phyloP scores from a whole-genome alignment of 2,888 invertebrate genomes.

The Poecilobothrus nobilitatus region DNA sequence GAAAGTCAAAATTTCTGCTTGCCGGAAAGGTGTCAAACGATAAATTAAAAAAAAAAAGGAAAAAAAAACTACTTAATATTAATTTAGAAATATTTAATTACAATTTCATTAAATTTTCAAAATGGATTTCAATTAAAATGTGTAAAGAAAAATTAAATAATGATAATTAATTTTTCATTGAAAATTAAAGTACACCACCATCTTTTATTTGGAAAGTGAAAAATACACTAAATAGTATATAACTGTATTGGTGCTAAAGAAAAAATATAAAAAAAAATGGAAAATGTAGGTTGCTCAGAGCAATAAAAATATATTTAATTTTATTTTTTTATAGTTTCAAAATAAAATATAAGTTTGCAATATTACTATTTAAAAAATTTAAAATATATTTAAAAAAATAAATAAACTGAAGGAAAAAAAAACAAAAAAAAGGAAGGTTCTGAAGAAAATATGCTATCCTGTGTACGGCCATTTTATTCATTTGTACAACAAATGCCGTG shows the following conservation, averaged over 20 bases:
- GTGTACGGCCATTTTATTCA: slow-evolving; percentile 4
- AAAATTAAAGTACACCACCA: neutral
- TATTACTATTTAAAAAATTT: too few species aligned
- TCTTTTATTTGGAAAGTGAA: slow-evolving; percentile 1
- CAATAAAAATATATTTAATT: neutral
- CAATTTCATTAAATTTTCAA: too few species aligned
- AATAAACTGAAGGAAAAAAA: too few species aligned
- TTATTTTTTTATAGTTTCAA: too few species aligned
- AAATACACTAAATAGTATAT: neutral
- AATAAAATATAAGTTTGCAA: too few species aligned
- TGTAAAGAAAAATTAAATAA: neutral
- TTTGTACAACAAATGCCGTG: slow-evolving; percentile 3
- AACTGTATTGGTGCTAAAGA: slow-evolving; percentile 1
- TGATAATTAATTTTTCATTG: neutral
- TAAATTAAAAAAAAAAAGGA: neutral
- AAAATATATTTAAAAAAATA: too few species aligned
- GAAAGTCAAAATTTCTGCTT: neutral
- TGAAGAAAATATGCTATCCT: neutral
- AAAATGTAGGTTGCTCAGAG: neutral
- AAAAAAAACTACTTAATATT: too few species aligned
- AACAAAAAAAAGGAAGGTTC: too few species aligned
- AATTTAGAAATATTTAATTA: too few species aligned
- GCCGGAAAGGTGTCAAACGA: slow-evolving; percentile 2
- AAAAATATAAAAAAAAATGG: too few species aligned
- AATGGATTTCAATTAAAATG: neutral